Base-by-base conservation (phyloP, 2,888 invertebrate genomes). In the Dynastes hyllus region DNA sequence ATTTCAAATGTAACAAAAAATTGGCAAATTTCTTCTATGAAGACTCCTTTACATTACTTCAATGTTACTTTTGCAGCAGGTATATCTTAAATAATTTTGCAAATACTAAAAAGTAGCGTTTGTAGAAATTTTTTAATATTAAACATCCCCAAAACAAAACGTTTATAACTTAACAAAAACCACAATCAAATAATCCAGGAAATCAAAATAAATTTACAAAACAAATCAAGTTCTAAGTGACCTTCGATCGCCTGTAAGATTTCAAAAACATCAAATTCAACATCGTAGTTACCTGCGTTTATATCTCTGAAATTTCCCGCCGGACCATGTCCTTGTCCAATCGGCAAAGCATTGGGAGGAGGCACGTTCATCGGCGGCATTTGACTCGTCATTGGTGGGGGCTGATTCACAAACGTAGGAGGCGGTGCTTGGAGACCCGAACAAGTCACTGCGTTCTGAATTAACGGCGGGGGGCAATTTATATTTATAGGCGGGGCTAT, bases 311-410 rank as follows among this genome's bases (percentile, higher is more conserved):
- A 86, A 69, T 81, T 76, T 37, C 66, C 58, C 13, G 82, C 82
- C 1, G 81, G 61, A 5, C 80, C 75, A 8, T 79, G 73, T n/a
- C 77, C 80, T 32, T 81, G 80, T 81, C 37, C 83, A 75, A 71
- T 81, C 53, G 40, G 84, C 82, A 87, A 85, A 32, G 87, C 86
- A 8, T 82, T 87, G 8, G 90, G 90, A 6, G 90, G 90, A 78
- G 91, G 91, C 67, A 90, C 85, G 81, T 89, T 90, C 84, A 91
- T 87, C 73, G 88, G 87, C 22, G 89, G 87, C 84, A 87, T 85
- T 79, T 87, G 87, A 79, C 78, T 86, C 2, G 86, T 83, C 37
- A 86, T 80, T 4, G 88, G 87, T 9, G 88, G 88, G 45, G 87
- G 87, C 79, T 87, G 87, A 78, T 83, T 86, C 61, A 88, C 84